Evolutionary conservation across 2,797 vertebrate genomes (phyloP).

Genomic region (Staurois parvus): DNA sequence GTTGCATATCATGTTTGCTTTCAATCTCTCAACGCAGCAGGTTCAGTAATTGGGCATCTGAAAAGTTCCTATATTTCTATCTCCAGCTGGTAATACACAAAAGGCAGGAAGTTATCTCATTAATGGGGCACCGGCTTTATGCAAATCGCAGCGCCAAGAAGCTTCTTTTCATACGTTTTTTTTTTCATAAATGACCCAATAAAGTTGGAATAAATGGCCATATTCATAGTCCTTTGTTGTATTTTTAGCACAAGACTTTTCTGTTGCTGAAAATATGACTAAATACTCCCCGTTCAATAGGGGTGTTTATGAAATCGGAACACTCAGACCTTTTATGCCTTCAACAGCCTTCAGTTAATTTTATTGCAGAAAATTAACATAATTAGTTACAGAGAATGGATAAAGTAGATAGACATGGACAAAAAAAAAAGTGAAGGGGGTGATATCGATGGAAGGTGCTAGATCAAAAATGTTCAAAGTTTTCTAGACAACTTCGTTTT

Average conservation of each 20-base stretch:
- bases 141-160: conserved; percentile 85
- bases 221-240: conserved; percentile 85
- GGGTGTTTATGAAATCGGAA: conserved; percentile 86
- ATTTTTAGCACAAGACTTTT: conserved; percentile 88
- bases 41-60: conserved; percentile 84
- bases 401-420: conserved; percentile 81
- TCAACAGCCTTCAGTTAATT: conserved; percentile 85
- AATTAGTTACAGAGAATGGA: conserved; percentile 88
- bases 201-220: conserved; percentile 85
- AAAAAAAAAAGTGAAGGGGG: conserved; percentile 72
- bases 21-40: conserved; percentile 86
- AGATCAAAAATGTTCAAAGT: conserved; percentile 97
- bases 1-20: conserved; percentile 78
- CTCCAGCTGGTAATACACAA: conserved; percentile 85
- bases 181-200: conserved; percentile 83
- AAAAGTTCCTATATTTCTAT: conserved; percentile 85
- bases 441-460: conserved; percentile 91
- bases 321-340: conserved; percentile 84
- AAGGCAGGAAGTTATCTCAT: conserved; percentile 88
- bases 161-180: conserved; percentile 82
- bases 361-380: conserved; percentile 90
- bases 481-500: conserved; percentile 95
- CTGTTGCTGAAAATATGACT: conserved; percentile 88
- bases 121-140: conserved; percentile 87
- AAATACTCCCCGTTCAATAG: conserved; percentile 80